Conservation (phyloP, 2,113 vertebrate species). For the Menura novaehollandiae region DNA sequence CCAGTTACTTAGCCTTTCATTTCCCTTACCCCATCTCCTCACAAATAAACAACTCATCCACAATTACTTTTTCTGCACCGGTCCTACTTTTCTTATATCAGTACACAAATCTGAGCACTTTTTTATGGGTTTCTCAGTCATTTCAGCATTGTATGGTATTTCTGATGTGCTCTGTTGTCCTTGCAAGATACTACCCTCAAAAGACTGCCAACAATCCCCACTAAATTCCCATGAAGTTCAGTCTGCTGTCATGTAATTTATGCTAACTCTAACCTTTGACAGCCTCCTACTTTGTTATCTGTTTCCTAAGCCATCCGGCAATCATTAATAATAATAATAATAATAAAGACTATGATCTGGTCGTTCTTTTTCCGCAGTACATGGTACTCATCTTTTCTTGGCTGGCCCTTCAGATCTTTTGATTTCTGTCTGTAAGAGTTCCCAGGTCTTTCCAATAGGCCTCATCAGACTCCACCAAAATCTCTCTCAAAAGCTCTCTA, state of each 20-base stretch:
- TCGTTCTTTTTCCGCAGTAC: neutral
- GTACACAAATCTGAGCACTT: accelerated
- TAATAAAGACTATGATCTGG: neutral
- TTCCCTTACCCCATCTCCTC: neutral
- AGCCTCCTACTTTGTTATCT: neutral
- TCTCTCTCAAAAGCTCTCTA: neutral
- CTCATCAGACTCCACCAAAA: neutral
- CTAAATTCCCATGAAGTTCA: neutral
- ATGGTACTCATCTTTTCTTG: neutral
- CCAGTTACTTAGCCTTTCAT: neutral
- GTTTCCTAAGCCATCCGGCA: neutral
- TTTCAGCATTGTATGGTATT: neutral
- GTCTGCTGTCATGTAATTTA: neutral
- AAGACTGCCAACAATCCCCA: neutral
- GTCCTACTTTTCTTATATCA: neutral
- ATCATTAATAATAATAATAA: neutral
- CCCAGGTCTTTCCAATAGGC: neutral
- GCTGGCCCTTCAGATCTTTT: neutral
- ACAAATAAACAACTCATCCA: neutral
- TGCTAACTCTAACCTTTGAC: neutral
- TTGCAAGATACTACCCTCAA: neutral
- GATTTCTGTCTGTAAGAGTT: neutral
- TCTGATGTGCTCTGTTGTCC: neutral
- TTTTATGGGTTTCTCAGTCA: neutral
- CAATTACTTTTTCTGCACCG: neutral